Evolutionary conservation across 2,888 invertebrate species (phyloP).

Genomic region (Gymnocheta viridis): DNA sequence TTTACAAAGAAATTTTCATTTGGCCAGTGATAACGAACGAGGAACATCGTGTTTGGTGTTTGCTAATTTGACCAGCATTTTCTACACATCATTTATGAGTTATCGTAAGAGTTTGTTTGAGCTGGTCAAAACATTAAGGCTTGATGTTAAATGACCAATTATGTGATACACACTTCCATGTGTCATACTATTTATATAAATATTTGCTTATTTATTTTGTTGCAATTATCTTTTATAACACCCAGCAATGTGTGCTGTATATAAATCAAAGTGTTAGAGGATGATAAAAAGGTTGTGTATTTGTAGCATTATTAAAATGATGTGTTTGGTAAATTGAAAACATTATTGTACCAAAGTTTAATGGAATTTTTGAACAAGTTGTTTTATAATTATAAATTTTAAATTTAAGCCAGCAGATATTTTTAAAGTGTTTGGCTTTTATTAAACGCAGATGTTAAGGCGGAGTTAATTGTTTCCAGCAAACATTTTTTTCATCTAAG

Average conservation of each 20-base stretch:
- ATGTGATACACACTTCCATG: constrained; percentile 12
- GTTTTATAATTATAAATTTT: not conserved
- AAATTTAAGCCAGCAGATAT: not conserved
- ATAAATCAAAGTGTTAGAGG: not conserved
- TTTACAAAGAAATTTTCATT: constrained; percentile 13
- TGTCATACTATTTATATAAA: not conserved
- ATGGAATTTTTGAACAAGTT: constrained; percentile 53
- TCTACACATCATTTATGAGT: not conserved
- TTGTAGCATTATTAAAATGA: not conserved
- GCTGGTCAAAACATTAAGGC: not conserved
- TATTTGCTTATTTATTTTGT: constrained; percentile 17
- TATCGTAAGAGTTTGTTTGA: constrained; percentile 9
- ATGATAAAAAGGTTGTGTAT: not conserved
- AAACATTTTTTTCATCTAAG: no score
- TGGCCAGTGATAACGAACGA: constrained; percentile 1
- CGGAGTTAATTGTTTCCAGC: not conserved
- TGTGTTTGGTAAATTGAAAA: constrained; percentile 41
- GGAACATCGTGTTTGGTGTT: constrained; percentile 21
- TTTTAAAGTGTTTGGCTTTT: not conserved
- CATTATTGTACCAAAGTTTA: constrained; percentile 27
- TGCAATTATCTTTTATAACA: constrained; percentile 46
- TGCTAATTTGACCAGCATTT: constrained; percentile 22
- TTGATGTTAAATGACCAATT: constrained; percentile 47
- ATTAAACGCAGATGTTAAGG: not conserved
- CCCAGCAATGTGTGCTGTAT: not conserved